Base-by-base conservation (phyloP, 2,888 invertebrate genomes). In the Cosmorhoe ocellata region DNA sequence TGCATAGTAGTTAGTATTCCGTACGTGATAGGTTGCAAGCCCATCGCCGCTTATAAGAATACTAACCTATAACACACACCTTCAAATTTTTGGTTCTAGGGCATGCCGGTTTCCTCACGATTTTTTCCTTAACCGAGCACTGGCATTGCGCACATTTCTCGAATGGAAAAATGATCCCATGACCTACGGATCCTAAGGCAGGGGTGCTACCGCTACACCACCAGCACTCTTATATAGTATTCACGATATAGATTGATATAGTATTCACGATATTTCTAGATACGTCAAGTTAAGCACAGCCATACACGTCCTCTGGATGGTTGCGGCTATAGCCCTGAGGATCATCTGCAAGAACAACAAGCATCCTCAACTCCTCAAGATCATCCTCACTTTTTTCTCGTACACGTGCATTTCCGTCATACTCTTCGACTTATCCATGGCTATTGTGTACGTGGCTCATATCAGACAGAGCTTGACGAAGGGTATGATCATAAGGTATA, bases 381-480 rank as follows among this genome's bases (percentile, higher is more conserved):
- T 63, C 0, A 12, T 67, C 0, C 61, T 86, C 5, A 30, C 32
- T 0, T 8, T 65, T 0, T 77, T 76, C 41, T 76, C 77, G 40
- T 78, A 70, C 45, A 28, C 46, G 0, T 67, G 64, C 11, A 32
- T 78, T 0, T 58, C 64, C 7, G 62, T 84, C 1, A 47, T 74
- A 0, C 34, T 69, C 11, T 86, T 81, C 30, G 88, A 89, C 36
- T 7, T 79, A 0, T 84, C 85, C 0, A 84, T 88, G 84, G 87
- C 74, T 0, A 68, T 83, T 0, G 73, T 86, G 0, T 85, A 86
- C 51, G 64, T 84, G 7, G 70, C 82, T 0, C 80, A 88, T 41
- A 84, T 89, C 6, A 80, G 79, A 40, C 80, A 84, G 34, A 82
- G 84, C 51, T 52, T 88, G 46, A 84, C 81, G 1, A 81, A 77